Evolutionary conservation across 2,113 vertebrate genomes (phyloP).

Genomic region (mouse (Mus musculus)): DNA sequence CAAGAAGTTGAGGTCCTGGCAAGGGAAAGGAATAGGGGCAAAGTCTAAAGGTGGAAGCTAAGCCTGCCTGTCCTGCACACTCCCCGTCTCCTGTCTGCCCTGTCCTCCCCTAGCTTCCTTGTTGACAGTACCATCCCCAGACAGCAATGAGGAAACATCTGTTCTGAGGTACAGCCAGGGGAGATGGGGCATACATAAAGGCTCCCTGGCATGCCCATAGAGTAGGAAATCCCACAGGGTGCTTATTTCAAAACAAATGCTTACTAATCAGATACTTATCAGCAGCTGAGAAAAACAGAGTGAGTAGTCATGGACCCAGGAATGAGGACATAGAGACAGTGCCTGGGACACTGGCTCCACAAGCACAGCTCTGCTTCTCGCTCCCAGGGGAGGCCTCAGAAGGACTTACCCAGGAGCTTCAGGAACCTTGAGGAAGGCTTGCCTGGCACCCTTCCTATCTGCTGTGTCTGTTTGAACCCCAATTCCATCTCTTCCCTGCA

Average conservation of each 20-base stretch:
- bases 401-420: neutral
- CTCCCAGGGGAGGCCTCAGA: neutral
- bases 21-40: conserved; percentile 20
- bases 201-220: neutral
- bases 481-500: neutral
- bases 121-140: conserved; percentile 49
- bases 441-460: neutral
- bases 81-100: neutral
- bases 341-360: conserved; percentile 3
- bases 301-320: neutral
- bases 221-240: conserved; percentile 42
- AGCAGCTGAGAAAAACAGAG: conserved; percentile 51
- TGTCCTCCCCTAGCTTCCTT: conserved; percentile 31
- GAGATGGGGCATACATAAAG: conserved; percentile 16
- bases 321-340: neutral
- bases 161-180: conserved; percentile 43
- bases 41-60: neutral
- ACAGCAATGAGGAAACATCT: conserved; percentile 63
- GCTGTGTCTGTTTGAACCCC: neutral
- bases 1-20: neutral
- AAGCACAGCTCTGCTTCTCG: neutral
- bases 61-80: neutral
- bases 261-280: conserved; percentile 59
- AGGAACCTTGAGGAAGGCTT: neutral
- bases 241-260: conserved; percentile 72